These are phyloP conservation scores for Eupeodes latifasciatus DNA, from an alignment of 2,888 invertebrate species.

Conservation along the genomic window DNA sequence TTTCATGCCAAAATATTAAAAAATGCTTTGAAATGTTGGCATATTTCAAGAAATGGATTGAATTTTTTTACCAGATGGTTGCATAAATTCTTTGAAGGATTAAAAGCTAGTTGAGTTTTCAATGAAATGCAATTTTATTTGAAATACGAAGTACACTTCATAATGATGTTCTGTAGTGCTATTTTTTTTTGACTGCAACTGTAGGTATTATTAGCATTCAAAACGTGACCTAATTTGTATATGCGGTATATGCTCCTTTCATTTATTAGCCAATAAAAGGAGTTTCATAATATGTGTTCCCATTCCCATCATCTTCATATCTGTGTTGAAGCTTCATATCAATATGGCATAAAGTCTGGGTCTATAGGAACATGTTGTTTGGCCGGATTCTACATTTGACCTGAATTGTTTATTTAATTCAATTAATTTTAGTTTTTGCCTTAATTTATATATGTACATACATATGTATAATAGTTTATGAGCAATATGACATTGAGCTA, in stretches of 20 bases:
- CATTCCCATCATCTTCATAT: not conserved
- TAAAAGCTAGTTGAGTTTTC: too few relatives aligned
- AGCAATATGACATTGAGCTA: constrained; percentile 42
- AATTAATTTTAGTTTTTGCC: constrained; percentile 46
- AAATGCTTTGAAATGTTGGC: too few relatives aligned
- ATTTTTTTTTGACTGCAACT: too few relatives aligned
- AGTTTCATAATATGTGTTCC: not conserved
- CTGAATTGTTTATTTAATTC: constrained; percentile 60
- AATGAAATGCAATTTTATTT: too few relatives aligned
- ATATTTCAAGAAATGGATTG: too few relatives aligned
- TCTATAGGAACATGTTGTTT: constrained; percentile 9
- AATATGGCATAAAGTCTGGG: not conserved
- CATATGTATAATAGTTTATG: not conserved
- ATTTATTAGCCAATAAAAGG: constrained; percentile 3
- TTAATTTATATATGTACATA: not conserved
- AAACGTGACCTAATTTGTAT: constrained; percentile 30
- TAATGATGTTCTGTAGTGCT: too few relatives aligned
- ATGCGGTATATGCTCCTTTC: not conserved
- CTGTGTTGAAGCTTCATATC: constrained; percentile 27
- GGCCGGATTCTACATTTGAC: constrained; percentile 29
- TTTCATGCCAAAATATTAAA: too few relatives aligned
- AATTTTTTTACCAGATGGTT: too few relatives aligned
- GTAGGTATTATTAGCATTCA: constrained; percentile 5
- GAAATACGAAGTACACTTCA: too few relatives aligned
- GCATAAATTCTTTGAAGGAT: too few relatives aligned